Conservation (phyloP, 1,140 invertebrate genomes). For the Anastrepha ludens region DNA sequence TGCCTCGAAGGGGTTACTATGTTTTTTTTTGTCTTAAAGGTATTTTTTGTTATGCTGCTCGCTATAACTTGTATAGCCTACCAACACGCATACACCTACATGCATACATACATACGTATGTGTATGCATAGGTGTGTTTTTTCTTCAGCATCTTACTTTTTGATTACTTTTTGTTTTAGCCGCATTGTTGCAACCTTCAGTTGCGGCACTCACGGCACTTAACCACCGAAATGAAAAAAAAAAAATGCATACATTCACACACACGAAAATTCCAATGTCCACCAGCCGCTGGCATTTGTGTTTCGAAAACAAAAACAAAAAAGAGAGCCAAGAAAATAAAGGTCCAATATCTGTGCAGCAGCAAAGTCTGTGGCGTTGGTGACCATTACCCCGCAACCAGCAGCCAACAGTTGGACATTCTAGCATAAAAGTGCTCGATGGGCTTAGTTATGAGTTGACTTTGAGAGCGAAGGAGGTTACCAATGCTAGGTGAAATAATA, state of each 20-base stretch:
- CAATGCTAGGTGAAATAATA: not conserved
- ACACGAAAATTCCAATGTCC: conserved; percentile 3
- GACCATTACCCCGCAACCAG: conserved; percentile 20
- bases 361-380: not conserved
- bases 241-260: not conserved
- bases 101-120: not conserved
- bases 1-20: conserved; percentile 2
- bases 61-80: not conserved
- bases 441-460: not conserved
- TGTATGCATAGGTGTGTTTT: not conserved
- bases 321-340: not conserved
- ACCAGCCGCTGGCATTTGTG: conserved; percentile 30
- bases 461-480: conserved; percentile 2
- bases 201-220: conserved; percentile 41
- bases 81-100: not conserved
- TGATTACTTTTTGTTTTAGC: conserved; percentile 5
- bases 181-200: conserved; percentile 44
- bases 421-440: not conserved
- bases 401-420: not conserved
- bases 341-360: not conserved
- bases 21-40: not conserved
- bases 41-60: not conserved
- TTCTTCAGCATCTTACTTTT: not conserved
- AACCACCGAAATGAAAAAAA: not conserved
- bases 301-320: not conserved